phyloP scores from a whole-genome alignment of 1,140 invertebrate genomes.

The Gerris buenoi region DNA sequence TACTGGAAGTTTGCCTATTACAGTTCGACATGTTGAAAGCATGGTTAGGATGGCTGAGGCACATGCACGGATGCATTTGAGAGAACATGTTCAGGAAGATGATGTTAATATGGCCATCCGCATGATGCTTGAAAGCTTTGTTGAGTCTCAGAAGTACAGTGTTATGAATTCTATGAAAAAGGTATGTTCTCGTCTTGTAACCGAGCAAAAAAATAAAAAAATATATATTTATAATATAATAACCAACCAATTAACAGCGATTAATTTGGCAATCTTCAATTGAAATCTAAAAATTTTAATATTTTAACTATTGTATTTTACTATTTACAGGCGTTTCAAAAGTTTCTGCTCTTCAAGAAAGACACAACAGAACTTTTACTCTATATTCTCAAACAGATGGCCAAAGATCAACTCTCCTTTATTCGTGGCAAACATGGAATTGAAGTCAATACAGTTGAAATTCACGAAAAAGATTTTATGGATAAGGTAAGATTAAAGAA shows the following conservation, averaged over 20 bases:
- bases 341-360: constrained; percentile 84
- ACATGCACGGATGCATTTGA: constrained; percentile 86
- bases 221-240: no score
- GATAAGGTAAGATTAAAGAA: constrained; percentile 47
- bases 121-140: constrained; percentile 94
- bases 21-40: constrained; percentile 95
- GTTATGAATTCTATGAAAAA: constrained; percentile 92
- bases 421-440: constrained; percentile 65
- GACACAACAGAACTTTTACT: constrained; percentile 93
- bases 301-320: no score
- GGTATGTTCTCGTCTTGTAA: no score
- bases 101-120: constrained; percentile 95
- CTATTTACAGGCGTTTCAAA: constrained; percentile 67
- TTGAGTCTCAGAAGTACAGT: constrained; percentile 95
- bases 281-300: no score
- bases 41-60: constrained; percentile 96
- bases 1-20: constrained; percentile 94
- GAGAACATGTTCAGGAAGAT: constrained; percentile 82
- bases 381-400: constrained; percentile 85
- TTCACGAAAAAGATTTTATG: constrained; percentile 78
- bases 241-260: no score
- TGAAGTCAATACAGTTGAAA: constrained; percentile 59
- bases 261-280: no score
- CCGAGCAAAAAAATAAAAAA: no score
- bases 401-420: constrained; percentile 78